A percentile compares a stretch with the other conserved stretches of the same genome.
These are phyloP conservation scores for Drosophila orena DNA, from an alignment of 1,140 invertebrate genomes.

Conservation along the genomic window DNA sequence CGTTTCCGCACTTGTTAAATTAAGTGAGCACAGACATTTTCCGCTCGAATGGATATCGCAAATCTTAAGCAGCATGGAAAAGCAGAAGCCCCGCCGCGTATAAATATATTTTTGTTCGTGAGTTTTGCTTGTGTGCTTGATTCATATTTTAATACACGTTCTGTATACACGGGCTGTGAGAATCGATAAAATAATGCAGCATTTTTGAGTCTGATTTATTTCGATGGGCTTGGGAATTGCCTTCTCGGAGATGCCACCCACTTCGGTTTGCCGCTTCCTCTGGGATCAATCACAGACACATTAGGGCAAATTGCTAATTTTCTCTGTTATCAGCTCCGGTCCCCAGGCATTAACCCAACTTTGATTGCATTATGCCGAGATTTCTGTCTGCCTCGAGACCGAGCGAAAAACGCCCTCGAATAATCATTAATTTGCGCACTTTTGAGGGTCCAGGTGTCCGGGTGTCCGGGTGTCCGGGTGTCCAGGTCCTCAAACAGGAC, in stretches of 20 bases:
- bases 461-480: too few relatives aligned
- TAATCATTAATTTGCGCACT: conserved; percentile 77
- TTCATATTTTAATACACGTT: conserved; percentile 7
- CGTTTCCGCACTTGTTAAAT: conserved; percentile 48
- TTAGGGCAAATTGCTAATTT: conserved; percentile 77
- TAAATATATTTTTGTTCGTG: too few relatives aligned
- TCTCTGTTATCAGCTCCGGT: conserved; percentile 43
- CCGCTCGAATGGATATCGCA: conserved; percentile 55
- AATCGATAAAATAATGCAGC: conserved; percentile 56
- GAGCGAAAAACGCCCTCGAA: conserved; percentile 38
- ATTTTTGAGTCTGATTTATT: conserved; percentile 11
- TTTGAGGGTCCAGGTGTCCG: conserved; percentile 35
- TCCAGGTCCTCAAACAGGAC: conserved; percentile 2
- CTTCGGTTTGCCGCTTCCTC: conserved; percentile 20
- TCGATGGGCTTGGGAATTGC: conserved; percentile 21
- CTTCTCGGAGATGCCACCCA: background rate
- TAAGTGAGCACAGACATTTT: conserved; percentile 65
- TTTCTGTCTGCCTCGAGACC: conserved; percentile 34
- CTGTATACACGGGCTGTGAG: background rate
- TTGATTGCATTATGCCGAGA: conserved; percentile 75
- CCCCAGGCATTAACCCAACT: conserved; percentile 61
- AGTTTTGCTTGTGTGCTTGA: conserved; percentile 26
- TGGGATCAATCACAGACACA: conserved; percentile 73
- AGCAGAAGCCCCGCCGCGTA: conserved; percentile 4
- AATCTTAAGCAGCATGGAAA: conserved; percentile 46